Evolutionary conservation across 2,797 vertebrate genomes (phyloP).

Genomic region (Falco concolor): DNA sequence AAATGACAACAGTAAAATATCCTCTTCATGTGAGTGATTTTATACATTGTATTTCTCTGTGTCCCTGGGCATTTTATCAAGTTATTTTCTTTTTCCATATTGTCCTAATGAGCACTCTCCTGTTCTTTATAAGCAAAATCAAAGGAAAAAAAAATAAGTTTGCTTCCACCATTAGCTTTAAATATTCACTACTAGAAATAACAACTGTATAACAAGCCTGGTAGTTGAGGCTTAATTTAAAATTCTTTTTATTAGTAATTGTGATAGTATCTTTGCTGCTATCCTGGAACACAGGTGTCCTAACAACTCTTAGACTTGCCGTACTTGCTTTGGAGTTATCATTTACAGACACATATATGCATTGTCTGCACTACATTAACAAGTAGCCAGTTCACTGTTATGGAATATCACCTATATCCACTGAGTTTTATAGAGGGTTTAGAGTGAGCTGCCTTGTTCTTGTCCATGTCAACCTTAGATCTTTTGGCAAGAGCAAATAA

Average conservation of each 20-base stretch:
- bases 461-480: neutral
- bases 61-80: constrained; percentile 31
- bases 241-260: neutral
- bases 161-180: neutral
- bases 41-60: constrained; percentile 13
- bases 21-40: neutral
- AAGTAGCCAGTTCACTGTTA: neutral
- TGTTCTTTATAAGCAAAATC: neutral
- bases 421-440: neutral
- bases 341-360: neutral
- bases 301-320: neutral
- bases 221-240: neutral
- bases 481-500: neutral
- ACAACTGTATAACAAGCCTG: neutral
- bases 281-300: neutral
- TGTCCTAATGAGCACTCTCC: constrained; percentile 28
- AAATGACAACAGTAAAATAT: neutral
- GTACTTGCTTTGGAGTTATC: neutral
- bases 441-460: neutral
- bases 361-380: neutral
- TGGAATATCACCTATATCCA: neutral
- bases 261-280: neutral
- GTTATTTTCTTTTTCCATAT: constrained; percentile 37
- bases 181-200: neutral
- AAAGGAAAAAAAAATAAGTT: neutral